Evolutionary conservation across 1,140 invertebrate genomes (phyloP), one percentile per base, ranked within the genome.

Genomic region (Dermatophagoides farinae): DNA sequence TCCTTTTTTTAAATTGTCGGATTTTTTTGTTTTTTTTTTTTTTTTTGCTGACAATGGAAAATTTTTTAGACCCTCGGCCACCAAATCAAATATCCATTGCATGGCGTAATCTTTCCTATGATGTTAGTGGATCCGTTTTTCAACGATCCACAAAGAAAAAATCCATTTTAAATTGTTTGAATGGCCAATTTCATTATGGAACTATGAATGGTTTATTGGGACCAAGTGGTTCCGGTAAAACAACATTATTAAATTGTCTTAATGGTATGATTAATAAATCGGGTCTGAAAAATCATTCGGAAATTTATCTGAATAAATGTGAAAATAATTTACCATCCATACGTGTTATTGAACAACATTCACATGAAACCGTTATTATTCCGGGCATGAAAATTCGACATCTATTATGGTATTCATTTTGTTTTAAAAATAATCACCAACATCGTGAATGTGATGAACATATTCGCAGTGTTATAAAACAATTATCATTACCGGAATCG

Each of bases 161-260:
- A 40, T 22, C 23, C 9, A 62, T 60, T 44, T 43, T 62, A 14
- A 6, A 38, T 8, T 20, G 25, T 40, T 20, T 63, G 11, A 62
- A 23, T 41, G 62, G 62, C 8, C 11, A 12, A 1, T 18, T 62
- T 38, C 1, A 18, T n/a, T 62, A 22, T n/a, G 59, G 61, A 5
- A 18, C 52, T 25, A n/a, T 65, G n/a, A 44, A 44, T 22, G 65
- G 47, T 2, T 41, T 66, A 31, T 40, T 66, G 47, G 65, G 65
- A 8, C 62, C 65, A 6, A 50, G 39, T n/a, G 65, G 65, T 11
- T 41, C 55, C 14, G 65, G 65, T n/a, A 65, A 65, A 47, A 65
- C 64, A 8, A 66, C 64, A 22, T 41, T 64, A 18, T 39, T 63
- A 20, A 57, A 63, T 14, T 18, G 14, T n/a, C 49, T 63, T 6